Evolutionary conservation across 2,888 invertebrate genomes (phyloP).

Genomic region (Aleiodes alternator): DNA sequence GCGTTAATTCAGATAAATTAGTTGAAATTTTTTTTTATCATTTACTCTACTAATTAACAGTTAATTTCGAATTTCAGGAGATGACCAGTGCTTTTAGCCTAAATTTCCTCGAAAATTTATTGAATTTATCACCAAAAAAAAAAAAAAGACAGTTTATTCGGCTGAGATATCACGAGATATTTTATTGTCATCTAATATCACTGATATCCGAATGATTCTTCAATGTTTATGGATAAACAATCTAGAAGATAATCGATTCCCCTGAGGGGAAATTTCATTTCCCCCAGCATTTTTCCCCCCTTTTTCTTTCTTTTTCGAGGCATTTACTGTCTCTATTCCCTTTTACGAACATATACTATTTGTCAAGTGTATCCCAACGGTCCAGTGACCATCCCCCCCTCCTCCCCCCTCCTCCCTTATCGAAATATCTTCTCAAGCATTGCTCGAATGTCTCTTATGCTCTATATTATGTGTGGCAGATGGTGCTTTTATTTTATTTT

Average conservation of each 20-base stretch:
- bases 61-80: too few relatives aligned
- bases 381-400: slow-evolving; percentile 10
- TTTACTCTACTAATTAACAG: too few relatives aligned
- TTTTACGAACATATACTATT: slow-evolving; percentile 2
- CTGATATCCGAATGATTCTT: slow-evolving; percentile 3
- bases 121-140: too few relatives aligned
- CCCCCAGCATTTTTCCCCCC: neutral
- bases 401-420: too few relatives aligned
- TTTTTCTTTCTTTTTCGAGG: neutral
- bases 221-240: slow-evolving; percentile 44
- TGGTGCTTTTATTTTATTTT: slow-evolving; percentile 13
- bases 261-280: slow-evolving; percentile 6
- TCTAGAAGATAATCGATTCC: slow-evolving; percentile 20
- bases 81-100: too few relatives aligned
- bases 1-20: too few relatives aligned
- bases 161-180: neutral
- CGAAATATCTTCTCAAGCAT: slow-evolving; percentile 11
- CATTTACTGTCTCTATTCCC: neutral
- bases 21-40: too few relatives aligned
- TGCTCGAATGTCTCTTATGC: neutral
- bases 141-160: neutral
- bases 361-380: slow-evolving; percentile 14
- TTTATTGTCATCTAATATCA: neutral
- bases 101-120: too few relatives aligned
- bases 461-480: slow-evolving; percentile 11